Conservation (phyloP, 1,140 invertebrate species). For the Helicoverpa zea region DNA sequence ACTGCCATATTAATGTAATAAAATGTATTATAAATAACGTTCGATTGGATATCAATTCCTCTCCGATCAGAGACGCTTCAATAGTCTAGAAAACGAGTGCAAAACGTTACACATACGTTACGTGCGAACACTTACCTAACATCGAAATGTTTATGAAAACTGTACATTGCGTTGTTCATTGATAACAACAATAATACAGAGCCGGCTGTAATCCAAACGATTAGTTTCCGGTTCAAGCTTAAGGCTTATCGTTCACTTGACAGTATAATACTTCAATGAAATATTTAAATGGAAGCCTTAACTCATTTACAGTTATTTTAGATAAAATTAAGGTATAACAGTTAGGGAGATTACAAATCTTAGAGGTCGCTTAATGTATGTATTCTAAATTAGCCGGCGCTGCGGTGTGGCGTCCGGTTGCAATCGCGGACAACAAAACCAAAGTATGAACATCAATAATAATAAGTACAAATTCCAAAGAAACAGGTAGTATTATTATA, state of each 20-base stretch:
- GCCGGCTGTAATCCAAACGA: constrained; percentile 14
- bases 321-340: constrained; percentile 22
- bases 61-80: background rate
- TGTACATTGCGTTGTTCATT: constrained; percentile 44
- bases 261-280: background rate
- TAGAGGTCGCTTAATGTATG: constrained; percentile 36
- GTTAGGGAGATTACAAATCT: constrained; percentile 16
- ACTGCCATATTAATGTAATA: too few species aligned
- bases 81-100: constrained; percentile 5
- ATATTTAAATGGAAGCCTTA: background rate
- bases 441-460: background rate
- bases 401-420: background rate
- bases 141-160: constrained; percentile 51
- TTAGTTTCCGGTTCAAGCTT: constrained; percentile 20
- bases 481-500: background rate
- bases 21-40: background rate
- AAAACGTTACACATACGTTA: constrained; percentile 23
- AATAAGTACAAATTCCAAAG: background rate
- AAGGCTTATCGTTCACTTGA: constrained; percentile 6
- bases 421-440: background rate
- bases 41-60: background rate
- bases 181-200: constrained; percentile 46
- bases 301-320: constrained; percentile 41
- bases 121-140: constrained; percentile 46
- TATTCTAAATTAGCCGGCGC: constrained; percentile 27